phyloP scores from a whole-genome alignment of 2,113 vertebrate genomes.

The Actenoides lindsayi region DNA sequence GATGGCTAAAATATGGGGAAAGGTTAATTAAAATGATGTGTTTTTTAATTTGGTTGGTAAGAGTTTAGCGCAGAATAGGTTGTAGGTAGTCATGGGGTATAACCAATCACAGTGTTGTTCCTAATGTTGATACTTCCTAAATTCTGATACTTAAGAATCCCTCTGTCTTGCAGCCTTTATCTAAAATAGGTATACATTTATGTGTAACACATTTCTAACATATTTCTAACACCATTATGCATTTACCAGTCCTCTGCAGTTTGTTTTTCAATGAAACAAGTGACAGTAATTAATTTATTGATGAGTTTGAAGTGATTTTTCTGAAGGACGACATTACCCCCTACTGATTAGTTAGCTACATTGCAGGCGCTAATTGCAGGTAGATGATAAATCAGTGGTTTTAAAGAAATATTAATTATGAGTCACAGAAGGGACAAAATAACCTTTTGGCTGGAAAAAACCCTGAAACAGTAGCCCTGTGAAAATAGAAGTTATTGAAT shows the following conservation, averaged over 20 bases:
- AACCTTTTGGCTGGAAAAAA: not conserved
- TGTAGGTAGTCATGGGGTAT: not conserved
- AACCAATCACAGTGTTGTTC: not conserved
- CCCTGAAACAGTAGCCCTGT: not conserved
- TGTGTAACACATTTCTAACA: not conserved
- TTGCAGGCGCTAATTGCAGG: not conserved
- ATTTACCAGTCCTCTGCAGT: not conserved
- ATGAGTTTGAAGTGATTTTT: not conserved
- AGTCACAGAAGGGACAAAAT: not conserved
- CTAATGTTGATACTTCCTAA: not conserved
- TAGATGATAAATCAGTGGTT: not conserved
- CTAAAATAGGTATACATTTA: rapidly evolving
- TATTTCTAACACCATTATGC: not conserved
- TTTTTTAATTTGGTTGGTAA: not conserved
- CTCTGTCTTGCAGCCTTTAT: not conserved
- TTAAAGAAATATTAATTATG: not conserved
- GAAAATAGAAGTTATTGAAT: not conserved
- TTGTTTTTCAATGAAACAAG: not conserved
- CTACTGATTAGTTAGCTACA: not conserved
- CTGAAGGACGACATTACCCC: not conserved
- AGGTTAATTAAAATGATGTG: not conserved
- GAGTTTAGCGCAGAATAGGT: not conserved
- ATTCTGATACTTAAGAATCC: not conserved
- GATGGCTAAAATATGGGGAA: not conserved
- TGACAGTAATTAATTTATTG: not conserved